These are phyloP conservation scores for Aphelenchoides avenae DNA, from an alignment of 1,140 invertebrate genomes.

Conservation along the genomic window DNA sequence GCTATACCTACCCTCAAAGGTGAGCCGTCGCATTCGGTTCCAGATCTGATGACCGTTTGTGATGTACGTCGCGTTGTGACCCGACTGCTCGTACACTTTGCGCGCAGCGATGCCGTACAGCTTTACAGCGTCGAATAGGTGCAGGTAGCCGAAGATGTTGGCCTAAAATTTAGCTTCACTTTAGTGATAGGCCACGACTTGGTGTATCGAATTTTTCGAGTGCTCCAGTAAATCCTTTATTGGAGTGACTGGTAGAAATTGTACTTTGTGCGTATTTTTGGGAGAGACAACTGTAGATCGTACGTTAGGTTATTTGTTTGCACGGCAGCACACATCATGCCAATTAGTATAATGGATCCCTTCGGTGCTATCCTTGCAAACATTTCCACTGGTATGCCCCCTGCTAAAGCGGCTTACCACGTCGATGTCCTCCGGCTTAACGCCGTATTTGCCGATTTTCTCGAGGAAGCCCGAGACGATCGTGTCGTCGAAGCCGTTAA, in stretches of 20 bases:
- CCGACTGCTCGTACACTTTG: constrained; percentile 32
- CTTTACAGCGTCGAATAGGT: constrained; percentile 51
- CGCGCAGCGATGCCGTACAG: constrained; percentile 54
- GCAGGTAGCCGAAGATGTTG: constrained; percentile 56
- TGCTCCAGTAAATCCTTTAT: neutral
- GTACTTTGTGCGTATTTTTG: neutral
- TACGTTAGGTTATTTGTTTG: neutral
- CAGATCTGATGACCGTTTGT: constrained; percentile 50
- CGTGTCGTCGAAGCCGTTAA: constrained; percentile 56
- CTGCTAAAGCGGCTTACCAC: constrained; percentile 22
- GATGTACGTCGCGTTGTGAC: constrained; percentile 39
- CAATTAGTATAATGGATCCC: too few relatives aligned
- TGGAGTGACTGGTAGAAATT: constrained; percentile 12
- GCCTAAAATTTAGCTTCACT: constrained; percentile 29
- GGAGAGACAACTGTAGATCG: neutral
- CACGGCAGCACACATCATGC: too few relatives aligned
- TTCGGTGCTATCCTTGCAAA: neutral
- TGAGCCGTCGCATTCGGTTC: constrained; percentile 53
- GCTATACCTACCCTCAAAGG: constrained; percentile 45
- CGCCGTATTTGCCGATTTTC: constrained; percentile 42
- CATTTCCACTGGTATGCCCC: neutral
- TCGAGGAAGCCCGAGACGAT: constrained; percentile 41
- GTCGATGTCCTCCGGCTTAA: constrained; percentile 48
- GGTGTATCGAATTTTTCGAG: neutral
- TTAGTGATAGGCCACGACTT: too few relatives aligned